Base-by-base conservation (phyloP, 2,888 invertebrate species). In the Drosophila gaucha region DNA sequence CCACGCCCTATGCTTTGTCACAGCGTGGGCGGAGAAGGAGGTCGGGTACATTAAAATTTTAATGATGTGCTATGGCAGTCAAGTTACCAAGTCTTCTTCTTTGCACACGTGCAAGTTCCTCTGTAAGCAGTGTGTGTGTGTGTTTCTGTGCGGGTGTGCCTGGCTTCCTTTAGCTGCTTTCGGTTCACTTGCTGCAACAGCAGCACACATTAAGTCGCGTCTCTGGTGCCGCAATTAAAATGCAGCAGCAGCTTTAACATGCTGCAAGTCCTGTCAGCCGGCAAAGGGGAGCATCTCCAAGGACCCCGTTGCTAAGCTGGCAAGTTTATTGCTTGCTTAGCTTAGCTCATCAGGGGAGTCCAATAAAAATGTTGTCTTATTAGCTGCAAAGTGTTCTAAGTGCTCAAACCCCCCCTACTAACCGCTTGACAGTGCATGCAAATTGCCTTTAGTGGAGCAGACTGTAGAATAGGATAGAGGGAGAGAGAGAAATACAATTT, bases 181-280 rank as follows among this genome's bases (percentile, higher is more conserved):
- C 57, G 62, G 72, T 69, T 66, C 47, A 54, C 58, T 69, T 63
- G 46, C 46, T 36, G 63, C 44, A 54, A 30, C 65, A 59, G 56
- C 52, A 55, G 41, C 63, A 55, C 52, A 70, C 69, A 80, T 69
- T 70, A 55, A 71, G 66, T 59, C 46, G 51, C 51, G 64, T 76
- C 72, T 60, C 77, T 65, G 66, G 51, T 70, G 62, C 47, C 64
- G 78, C 85, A 86, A 86, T 82, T 84, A 84, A 82, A 87, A 86
- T 75, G 85, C 85, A 78, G 44, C 85, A 50, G 62, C 41, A 59
- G 43, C 58, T 63, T 70, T 38, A 69, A 63, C 46, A 47, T 41
- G 56, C 14, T 14, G 46, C 43, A 49, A 51, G 20, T 41, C 31
- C 6, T 20, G n/a, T 30, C 46, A 30, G 35, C 30, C 24, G 22